Base-by-base conservation (phyloP, 1,140 invertebrate species). In the Trachelipus rathkii region DNA sequence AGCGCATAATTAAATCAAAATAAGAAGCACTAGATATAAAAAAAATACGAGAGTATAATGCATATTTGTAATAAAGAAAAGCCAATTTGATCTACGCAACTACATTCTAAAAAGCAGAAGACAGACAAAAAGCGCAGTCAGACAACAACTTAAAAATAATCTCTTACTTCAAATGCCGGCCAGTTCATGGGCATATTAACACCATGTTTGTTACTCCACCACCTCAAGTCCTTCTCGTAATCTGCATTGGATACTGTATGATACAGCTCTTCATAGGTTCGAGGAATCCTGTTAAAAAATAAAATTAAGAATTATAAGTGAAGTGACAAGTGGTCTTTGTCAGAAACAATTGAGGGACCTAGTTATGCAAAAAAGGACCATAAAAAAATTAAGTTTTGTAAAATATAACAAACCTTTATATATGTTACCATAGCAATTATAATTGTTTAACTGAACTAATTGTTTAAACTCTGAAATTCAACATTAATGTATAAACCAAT, bases 121-220 rank as follows among this genome's bases (percentile, higher is more conserved):
- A 33, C 33, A 33, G 33, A 33, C 33, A 33, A 1, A n/a, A 33
- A 33, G 33, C 33, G 2, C 33, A 33, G 33, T 33, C 33, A 33
- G 33, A 33, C 33, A 3, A 33, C 33, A 33, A 33, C 33, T 33
- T 33, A 33, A 33, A 33, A 33, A 3, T 33, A 33, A 33, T 33
- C 1, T 33, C 85, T 86, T 89, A 98, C 96, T 92, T 98, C 95
- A 89, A 98, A 98, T 82, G 92, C 89, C 13, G 96, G 96, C 97
- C 96, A 99, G 84, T 95, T 95, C 33, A 98, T 98, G 45, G 94
- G 92, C 96, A 98, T 99, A 84, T 97, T 97, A 70, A 96, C 91
- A 33, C 97, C 97, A 86, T 97, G 92, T 85, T 95, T 98, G 84
- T 96, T 94, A n/a, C 95, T 97, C 96, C 96, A 99, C 94, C 94